Percentiles rank a stretch among this genome's conserved stretches.
Conservation (phyloP, 2,888 invertebrate genomes). For the Lampropteryx suffumata region DNA sequence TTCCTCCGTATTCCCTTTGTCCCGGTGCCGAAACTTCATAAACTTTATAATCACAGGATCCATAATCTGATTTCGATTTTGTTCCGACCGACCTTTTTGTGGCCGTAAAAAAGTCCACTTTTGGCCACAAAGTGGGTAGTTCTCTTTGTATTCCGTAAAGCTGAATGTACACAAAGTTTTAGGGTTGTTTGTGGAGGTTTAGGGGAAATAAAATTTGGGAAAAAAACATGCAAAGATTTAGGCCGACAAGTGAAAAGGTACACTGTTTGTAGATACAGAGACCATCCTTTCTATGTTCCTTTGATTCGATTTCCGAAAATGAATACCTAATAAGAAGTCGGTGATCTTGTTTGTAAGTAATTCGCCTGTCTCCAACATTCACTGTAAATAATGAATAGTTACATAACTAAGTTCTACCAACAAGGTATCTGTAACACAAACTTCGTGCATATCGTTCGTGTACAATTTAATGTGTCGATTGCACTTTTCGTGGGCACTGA, state of each 20-base stretch:
- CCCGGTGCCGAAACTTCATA: slow-evolving; percentile 63
- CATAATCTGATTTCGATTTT: slow-evolving; percentile 72
- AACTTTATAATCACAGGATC: slow-evolving; percentile 72
- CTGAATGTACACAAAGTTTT: slow-evolving; percentile 52
- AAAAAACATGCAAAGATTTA: slow-evolving; percentile 37
- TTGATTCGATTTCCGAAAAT: slow-evolving; percentile 8
- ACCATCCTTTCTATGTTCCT: neutral
- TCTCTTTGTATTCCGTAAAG: slow-evolving; percentile 51
- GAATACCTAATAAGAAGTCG: too few species aligned
- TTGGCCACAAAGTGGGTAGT: slow-evolving; percentile 46
- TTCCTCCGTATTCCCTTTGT: slow-evolving; percentile 51
- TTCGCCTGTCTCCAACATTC: slow-evolving; percentile 28
- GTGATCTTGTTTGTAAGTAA: neutral
- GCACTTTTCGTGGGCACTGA: slow-evolving; percentile 68
- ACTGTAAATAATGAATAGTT: too few species aligned
- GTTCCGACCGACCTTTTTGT: slow-evolving; percentile 65
- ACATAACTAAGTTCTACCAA: neutral
- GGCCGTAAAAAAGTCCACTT: slow-evolving; percentile 65
- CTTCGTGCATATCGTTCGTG: slow-evolving; percentile 53
- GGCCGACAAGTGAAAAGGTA: slow-evolving; percentile 4
- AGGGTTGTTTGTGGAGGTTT: slow-evolving; percentile 47
- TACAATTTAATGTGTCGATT: slow-evolving; percentile 67
- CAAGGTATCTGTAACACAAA: slow-evolving; percentile 30
- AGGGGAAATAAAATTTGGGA: slow-evolving; percentile 43
- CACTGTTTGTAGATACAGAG: neutral